These are phyloP conservation scores for Mycteria americana DNA, from an alignment of 2,797 vertebrate species.

Conservation along the genomic window DNA sequence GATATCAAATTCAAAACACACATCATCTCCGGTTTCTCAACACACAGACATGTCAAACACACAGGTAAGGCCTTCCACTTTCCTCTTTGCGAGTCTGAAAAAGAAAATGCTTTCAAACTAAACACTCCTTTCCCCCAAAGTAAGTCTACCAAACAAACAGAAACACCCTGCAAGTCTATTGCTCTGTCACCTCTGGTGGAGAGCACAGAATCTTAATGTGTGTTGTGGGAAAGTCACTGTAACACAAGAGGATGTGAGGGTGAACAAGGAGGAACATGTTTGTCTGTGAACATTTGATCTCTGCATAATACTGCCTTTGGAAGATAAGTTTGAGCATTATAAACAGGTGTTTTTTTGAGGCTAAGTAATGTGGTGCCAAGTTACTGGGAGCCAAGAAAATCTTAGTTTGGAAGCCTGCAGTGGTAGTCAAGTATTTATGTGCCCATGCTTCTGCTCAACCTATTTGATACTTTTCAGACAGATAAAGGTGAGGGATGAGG, in stretches of 20 bases:
- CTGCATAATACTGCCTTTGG: slow-evolving; percentile 33
- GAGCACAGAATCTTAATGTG: background rate
- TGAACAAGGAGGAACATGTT: slow-evolving; percentile 27
- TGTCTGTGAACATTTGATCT: slow-evolving; percentile 38
- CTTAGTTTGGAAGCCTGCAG: slow-evolving; percentile 16
- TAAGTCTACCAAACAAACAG: background rate
- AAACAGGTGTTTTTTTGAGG: slow-evolving; percentile 54
- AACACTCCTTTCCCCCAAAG: background rate
- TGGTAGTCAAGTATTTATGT: background rate
- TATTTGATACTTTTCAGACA: background rate
- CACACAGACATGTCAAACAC: background rate
- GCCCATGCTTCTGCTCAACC: background rate
- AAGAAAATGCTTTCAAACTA: background rate
- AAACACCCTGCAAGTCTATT: background rate
- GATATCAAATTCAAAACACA: background rate
- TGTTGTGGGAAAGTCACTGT: background rate
- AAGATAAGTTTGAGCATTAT: slow-evolving; percentile 44
- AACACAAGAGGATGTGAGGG: background rate
- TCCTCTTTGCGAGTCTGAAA: background rate
- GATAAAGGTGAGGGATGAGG: background rate
- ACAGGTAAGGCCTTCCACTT: background rate
- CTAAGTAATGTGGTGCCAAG: slow-evolving; percentile 46
- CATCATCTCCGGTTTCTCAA: background rate
- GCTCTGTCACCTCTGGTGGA: background rate
- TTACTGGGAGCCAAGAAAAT: slow-evolving; percentile 44